Percentiles rank a stretch among this genome's conserved stretches.
Evolutionary conservation across 2,113 vertebrate species (phyloP).

Genomic region (Anhinga anhinga): DNA sequence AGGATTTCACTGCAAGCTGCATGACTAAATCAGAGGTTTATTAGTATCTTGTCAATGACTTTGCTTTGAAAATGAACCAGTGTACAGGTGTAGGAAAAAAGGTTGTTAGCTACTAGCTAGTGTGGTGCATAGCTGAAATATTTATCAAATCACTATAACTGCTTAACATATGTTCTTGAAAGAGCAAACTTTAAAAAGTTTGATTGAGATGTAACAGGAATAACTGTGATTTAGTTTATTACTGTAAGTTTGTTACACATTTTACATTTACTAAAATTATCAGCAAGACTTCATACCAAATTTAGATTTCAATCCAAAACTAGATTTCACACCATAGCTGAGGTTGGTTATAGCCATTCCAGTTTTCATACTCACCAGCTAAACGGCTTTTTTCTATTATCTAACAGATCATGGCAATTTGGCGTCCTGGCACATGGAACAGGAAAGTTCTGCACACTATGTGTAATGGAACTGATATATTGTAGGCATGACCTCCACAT

Average conservation of each 20-base stretch:
- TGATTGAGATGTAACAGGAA: not conserved
- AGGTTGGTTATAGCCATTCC: not conserved
- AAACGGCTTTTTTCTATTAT: not conserved
- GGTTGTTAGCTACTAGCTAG: not conserved
- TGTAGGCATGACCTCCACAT: not conserved
- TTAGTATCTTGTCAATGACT: conserved; percentile 8
- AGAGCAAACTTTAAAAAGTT: not conserved
- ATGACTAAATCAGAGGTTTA: conserved; percentile 27
- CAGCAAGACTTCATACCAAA: not conserved
- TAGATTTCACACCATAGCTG: not conserved
- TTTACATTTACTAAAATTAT: not conserved
- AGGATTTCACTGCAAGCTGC: conserved; percentile 35
- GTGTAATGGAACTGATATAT: not conserved
- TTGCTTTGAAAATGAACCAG: not conserved
- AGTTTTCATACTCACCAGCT: not conserved
- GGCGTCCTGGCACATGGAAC: not conserved
- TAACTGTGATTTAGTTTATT: not conserved
- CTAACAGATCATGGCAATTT: not conserved
- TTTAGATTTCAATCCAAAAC: not conserved
- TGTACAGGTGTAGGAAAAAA: not conserved
- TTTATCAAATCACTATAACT: not conserved
- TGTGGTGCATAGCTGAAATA: not conserved
- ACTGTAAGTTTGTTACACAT: not conserved
- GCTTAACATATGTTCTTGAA: not conserved
- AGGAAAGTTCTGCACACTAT: not conserved